phyloP scores from a whole-genome alignment of 2,797 vertebrate genomes.

The Heliangelus exortis region DNA sequence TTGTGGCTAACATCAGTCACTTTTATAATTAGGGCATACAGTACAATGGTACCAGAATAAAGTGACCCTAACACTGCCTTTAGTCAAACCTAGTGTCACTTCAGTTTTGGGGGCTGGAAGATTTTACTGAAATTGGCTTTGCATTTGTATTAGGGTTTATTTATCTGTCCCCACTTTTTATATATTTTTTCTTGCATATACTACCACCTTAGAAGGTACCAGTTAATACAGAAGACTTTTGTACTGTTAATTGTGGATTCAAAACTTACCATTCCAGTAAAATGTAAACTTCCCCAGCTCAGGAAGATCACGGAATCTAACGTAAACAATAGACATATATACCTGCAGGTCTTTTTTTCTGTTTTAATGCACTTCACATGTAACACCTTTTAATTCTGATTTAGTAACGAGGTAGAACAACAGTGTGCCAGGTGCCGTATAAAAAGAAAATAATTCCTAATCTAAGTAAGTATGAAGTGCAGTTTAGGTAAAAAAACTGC shows the following conservation, averaged over 20 bases:
- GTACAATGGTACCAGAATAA: background rate
- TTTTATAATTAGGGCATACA: background rate
- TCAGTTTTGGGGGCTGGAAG: background rate
- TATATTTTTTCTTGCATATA: background rate
- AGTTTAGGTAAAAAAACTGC: background rate
- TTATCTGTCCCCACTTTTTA: background rate
- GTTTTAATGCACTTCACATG: background rate
- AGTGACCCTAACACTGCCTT: background rate
- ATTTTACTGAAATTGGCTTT: background rate
- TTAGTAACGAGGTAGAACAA: background rate
- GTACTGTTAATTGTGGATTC: background rate
- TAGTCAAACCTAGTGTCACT: background rate
- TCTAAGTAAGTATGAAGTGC: background rate
- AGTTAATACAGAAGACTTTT: background rate
- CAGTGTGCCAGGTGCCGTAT: background rate
- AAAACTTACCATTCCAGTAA: background rate
- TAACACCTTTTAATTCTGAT: background rate
- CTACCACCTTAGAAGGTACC: background rate
- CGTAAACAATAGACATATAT: background rate
- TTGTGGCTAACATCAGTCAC: background rate
- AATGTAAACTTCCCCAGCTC: background rate
- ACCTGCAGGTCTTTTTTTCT: background rate
- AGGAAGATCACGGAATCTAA: background rate
- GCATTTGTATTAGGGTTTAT: background rate
- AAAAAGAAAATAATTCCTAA: constrained; percentile 7